Conservation (phyloP, 2,888 invertebrate genomes). For the Drosophila tripunctata region DNA sequence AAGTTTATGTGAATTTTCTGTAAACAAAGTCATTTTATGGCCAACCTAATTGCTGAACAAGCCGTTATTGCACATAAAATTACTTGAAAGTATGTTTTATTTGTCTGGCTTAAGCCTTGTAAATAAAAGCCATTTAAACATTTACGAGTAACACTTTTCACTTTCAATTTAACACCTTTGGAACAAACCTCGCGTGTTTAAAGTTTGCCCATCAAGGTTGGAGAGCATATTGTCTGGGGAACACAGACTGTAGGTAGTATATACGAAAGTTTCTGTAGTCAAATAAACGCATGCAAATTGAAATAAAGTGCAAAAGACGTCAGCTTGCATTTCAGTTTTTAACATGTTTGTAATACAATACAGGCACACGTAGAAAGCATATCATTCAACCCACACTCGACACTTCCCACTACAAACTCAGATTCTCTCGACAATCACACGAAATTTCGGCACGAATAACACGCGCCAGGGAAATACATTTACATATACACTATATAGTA, state of each 20-base stretch:
- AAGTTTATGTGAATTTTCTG: no score
- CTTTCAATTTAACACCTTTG: neutral
- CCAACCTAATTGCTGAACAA: no score
- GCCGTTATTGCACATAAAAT: no score
- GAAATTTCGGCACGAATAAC: conserved; percentile 18
- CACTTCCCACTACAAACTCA: neutral
- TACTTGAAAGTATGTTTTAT: no score
- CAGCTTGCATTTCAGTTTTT: conserved; percentile 37
- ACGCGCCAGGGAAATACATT: conserved; percentile 11
- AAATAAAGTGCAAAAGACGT: conserved; percentile 50
- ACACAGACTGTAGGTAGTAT: neutral
- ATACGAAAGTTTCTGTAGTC: conserved; percentile 2
- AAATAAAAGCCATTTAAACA: neutral
- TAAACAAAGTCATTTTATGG: no score
- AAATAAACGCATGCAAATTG: conserved; percentile 45
- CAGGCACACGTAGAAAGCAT: neutral
- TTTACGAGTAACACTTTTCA: neutral
- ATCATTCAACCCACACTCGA: conserved; percentile 4
- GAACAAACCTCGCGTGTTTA: neutral
- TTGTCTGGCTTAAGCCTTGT: no score
- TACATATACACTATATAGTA: neutral
- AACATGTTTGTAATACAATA: conserved; percentile 34
- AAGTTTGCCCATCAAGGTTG: neutral
- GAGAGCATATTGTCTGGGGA: conserved; percentile 11
- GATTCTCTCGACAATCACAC: conserved; percentile 1